These are phyloP conservation scores for Napeogenes sylphis DNA, from an alignment of 2,888 invertebrate species.

Conservation along the genomic window DNA sequence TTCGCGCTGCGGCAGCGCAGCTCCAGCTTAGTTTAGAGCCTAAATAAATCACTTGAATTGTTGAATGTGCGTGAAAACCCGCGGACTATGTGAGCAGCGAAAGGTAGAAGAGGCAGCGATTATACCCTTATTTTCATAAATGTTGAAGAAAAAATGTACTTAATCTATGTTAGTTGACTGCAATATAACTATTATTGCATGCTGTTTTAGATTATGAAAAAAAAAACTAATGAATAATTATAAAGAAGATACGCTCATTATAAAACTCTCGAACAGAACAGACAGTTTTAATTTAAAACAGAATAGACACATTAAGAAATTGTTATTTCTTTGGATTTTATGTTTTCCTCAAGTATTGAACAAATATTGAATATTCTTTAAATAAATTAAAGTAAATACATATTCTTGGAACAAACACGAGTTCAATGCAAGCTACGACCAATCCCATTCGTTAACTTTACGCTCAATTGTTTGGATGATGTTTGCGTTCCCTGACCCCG, in stretches of 20 bases:
- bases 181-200: too few species aligned
- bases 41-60: slow-evolving; percentile 71
- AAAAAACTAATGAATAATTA: too few species aligned
- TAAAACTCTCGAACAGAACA: too few species aligned
- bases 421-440: slow-evolving; percentile 54
- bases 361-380: too few species aligned
- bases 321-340: too few species aligned
- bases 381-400: not conserved
- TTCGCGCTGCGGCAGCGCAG: slow-evolving; percentile 32
- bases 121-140: not conserved
- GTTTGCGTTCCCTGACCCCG: slow-evolving; percentile 24
- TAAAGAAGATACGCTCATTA: too few species aligned
- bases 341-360: too few species aligned
- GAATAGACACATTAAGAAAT: not conserved
- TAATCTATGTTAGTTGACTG: too few species aligned
- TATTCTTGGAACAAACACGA: slow-evolving; percentile 3
- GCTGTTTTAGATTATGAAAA: too few species aligned
- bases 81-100: slow-evolving; percentile 31
- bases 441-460: slow-evolving; percentile 72
- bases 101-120: slow-evolving; percentile 31
- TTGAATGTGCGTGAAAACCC: slow-evolving; percentile 74
- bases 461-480: slow-evolving; percentile 48
- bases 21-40: slow-evolving; percentile 59
- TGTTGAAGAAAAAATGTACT: too few species aligned
- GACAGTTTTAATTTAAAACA: too few species aligned